Evolutionary conservation across 2,888 invertebrate species (phyloP).

Genomic region (Bellardia bayeri): DNA sequence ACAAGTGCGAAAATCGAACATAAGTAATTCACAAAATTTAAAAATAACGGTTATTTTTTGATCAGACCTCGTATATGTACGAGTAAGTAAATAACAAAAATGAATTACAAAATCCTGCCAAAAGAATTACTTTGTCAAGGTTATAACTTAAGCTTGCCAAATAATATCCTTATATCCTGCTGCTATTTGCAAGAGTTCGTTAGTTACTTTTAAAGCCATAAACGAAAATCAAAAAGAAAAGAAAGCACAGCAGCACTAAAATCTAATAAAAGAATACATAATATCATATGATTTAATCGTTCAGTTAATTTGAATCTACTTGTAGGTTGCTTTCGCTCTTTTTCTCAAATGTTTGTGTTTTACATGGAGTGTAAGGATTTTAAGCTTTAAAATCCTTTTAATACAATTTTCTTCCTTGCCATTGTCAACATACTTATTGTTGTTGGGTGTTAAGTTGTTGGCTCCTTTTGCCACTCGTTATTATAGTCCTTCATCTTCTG

Average conservation of each 20-base stretch:
- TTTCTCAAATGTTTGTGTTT: neutral
- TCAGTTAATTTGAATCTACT: slow-evolving; percentile 35
- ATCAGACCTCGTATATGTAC: too few species aligned
- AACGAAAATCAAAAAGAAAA: neutral
- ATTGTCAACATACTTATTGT: slow-evolving; percentile 56
- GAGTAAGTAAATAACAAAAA: slow-evolving; percentile 19
- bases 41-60: too few species aligned
- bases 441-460: slow-evolving; percentile 49
- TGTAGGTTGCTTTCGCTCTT: neutral
- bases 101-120: slow-evolving; percentile 49
- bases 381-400: slow-evolving; percentile 62
- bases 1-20: too few species aligned
- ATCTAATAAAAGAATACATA: slow-evolving; percentile 8
- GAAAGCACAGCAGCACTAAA: neutral
- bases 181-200: slow-evolving; percentile 2
- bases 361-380: slow-evolving; percentile 29
- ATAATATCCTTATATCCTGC: slow-evolving; percentile 6
- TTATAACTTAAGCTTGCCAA: slow-evolving; percentile 54
- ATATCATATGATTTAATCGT: slow-evolving; percentile 46
- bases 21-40: too few species aligned
- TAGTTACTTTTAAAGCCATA: neutral
- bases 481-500: neutral
- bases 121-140: slow-evolving; percentile 47
- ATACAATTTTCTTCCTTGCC: slow-evolving; percentile 49
- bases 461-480: slow-evolving; percentile 19